Conservation (phyloP, 1,140 invertebrate genomes). For the Latrodectus geometricus region DNA sequence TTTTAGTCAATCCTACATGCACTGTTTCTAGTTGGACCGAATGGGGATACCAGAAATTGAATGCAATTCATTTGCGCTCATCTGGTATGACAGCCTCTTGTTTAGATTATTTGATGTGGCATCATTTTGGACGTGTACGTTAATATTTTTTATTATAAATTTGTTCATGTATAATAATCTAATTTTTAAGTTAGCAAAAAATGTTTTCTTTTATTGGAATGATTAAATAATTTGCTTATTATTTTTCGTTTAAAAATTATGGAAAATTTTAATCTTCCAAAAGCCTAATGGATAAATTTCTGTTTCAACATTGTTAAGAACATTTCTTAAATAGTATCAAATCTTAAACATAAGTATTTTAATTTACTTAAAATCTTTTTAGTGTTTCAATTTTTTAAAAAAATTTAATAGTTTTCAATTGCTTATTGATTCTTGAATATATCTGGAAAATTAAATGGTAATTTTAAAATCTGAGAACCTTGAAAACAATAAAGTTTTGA, state of each 20-base stretch:
- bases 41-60: conserved; percentile 99
- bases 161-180: neutral
- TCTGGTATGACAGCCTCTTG: conserved; percentile 91
- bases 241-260: neutral
- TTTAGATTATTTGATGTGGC: conserved; percentile 98
- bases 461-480: no score
- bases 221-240: neutral
- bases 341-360: no score
- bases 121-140: conserved; percentile 93
- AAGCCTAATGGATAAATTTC: no score
- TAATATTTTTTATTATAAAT: conserved; percentile 3
- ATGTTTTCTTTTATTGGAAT: neutral
- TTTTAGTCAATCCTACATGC: conserved; percentile 93
- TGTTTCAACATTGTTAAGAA: no score
- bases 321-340: no score
- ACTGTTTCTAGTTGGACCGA: conserved; percentile 98
- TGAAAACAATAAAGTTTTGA: no score
- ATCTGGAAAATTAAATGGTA: no score
- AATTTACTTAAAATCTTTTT: no score
- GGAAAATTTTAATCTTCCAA: neutral
- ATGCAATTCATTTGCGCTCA: conserved; percentile 79
- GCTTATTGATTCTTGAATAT: no score
- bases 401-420: no score
- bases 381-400: no score
- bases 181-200: neutral